Percentiles rank a stretch among this genome's conserved stretches.
Conservation (phyloP, 2,113 vertebrate species). For the Ceyx melanurus region DNA sequence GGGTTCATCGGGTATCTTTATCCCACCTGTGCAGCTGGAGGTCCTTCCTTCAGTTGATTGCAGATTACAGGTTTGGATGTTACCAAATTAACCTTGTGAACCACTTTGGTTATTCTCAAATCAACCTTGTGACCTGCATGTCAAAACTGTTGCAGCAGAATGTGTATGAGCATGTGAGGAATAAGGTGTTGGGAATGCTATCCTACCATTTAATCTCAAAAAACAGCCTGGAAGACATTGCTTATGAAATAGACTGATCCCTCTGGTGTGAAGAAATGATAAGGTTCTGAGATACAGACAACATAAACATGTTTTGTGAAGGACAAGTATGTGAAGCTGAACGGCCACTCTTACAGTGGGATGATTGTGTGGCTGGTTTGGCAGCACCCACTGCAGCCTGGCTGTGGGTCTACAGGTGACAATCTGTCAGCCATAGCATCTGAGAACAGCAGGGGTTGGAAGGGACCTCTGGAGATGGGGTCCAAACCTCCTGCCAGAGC, state of each 20-base stretch:
- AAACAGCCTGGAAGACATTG: neutral
- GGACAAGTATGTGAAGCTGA: neutral
- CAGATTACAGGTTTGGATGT: slow-evolving; percentile 34
- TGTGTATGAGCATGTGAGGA: neutral
- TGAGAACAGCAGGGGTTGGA: too few relatives aligned
- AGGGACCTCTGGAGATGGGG: too few relatives aligned
- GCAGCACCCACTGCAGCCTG: neutral
- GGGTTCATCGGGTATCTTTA: neutral
- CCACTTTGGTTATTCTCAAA: slow-evolving; percentile 38
- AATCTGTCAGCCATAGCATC: neutral
- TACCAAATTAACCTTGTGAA: slow-evolving; percentile 49
- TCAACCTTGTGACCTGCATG: neutral
- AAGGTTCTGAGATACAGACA: neutral
- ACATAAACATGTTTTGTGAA: neutral
- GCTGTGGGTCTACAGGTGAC: neutral
- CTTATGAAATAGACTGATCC: slow-evolving; percentile 22
- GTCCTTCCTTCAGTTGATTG: slow-evolving; percentile 8
- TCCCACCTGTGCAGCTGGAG: slow-evolving; percentile 13
- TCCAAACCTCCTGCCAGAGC: too few relatives aligned
- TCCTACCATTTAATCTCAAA: slow-evolving; percentile 18
- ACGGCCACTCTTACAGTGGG: neutral
- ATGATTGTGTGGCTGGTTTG: neutral
- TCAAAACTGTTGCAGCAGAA: slow-evolving; percentile 6
- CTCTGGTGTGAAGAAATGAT: slow-evolving; percentile 6
- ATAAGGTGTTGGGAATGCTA: neutral